Evolutionary conservation across 2,113 vertebrate genomes (phyloP).

Genomic region (Tragelaphus buxtoni): DNA sequence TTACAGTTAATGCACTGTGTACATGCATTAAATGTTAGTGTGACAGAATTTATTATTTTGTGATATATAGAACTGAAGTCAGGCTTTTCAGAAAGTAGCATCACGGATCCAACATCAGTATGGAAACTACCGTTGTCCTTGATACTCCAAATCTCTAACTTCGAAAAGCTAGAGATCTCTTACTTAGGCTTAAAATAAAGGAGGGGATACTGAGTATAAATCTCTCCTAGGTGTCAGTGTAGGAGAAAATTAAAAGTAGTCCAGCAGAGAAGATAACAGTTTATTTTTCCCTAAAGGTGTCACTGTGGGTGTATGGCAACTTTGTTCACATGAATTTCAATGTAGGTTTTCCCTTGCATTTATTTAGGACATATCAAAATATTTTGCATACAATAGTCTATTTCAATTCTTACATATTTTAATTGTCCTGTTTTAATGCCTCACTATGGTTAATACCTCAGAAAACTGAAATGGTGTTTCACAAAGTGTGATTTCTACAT

Average conservation of each 20-base stretch:
- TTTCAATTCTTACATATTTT: constrained; percentile 71
- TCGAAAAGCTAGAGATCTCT: constrained; percentile 26
- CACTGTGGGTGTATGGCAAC: constrained; percentile 79
- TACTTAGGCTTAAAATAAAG: constrained; percentile 9
- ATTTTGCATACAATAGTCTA: constrained; percentile 33
- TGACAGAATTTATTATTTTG: constrained; percentile 84
- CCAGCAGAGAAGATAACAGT: constrained; percentile 64
- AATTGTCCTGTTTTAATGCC: constrained; percentile 66
- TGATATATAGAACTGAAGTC: constrained; percentile 77
- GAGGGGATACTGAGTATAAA: constrained; percentile 12
- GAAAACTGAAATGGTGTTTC: constrained; percentile 67
- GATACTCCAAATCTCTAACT: constrained; percentile 52
- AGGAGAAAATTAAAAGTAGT: constrained; percentile 65
- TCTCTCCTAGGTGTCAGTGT: constrained; percentile 38
- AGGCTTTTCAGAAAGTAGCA: constrained; percentile 68
- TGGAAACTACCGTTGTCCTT: constrained; percentile 43
- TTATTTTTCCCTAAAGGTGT: constrained; percentile 82
- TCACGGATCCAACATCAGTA: not conserved
- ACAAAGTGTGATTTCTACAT: constrained; percentile 60
- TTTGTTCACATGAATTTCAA: constrained; percentile 63
- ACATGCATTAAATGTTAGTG: constrained; percentile 81
- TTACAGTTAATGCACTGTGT: constrained; percentile 90
- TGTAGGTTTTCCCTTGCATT: constrained; percentile 56
- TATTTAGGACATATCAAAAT: constrained; percentile 72
- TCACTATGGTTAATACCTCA: constrained; percentile 57